Conservation (phyloP, 2,797 vertebrate genomes). For the Poecilia picta region DNA sequence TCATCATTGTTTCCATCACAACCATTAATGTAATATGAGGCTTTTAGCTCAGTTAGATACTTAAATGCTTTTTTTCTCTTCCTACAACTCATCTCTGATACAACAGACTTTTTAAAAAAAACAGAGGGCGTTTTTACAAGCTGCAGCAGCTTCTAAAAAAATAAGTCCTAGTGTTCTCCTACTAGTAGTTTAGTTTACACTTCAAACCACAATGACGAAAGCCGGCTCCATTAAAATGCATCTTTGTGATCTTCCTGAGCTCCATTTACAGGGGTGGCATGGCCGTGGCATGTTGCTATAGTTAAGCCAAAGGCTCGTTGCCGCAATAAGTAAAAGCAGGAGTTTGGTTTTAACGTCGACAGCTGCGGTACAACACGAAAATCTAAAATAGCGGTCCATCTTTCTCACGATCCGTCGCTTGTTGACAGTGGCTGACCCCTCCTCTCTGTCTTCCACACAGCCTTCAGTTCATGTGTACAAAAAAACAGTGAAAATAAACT, state of each 20-base stretch:
- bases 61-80: constrained; percentile 43
- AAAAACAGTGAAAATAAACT: constrained; percentile 81
- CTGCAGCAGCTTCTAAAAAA: constrained; percentile 21
- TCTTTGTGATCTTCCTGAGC: constrained; percentile 37
- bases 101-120: constrained; percentile 8
- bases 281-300: constrained; percentile 58
- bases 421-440: constrained; percentile 82
- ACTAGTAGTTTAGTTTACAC: constrained; percentile 19
- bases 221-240: constrained; percentile 27
- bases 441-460: constrained; percentile 70
- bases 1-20: not conserved
- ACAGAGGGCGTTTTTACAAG: not conserved
- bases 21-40: not conserved
- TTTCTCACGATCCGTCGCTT: constrained; percentile 82
- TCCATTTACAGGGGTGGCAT: constrained; percentile 42
- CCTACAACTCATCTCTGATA: constrained; percentile 32
- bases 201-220: constrained; percentile 37
- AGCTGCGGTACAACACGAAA: constrained; percentile 73
- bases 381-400: constrained; percentile 75
- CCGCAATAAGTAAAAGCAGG: constrained; percentile 54
- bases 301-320: constrained; percentile 65
- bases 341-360: constrained; percentile 58
- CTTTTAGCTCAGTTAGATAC: constrained; percentile 16
- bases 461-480: constrained; percentile 73
- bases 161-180: constrained; percentile 23